phyloP scores from a whole-genome alignment of 2,888 invertebrate genomes.

The Choreutis nemorana region DNA sequence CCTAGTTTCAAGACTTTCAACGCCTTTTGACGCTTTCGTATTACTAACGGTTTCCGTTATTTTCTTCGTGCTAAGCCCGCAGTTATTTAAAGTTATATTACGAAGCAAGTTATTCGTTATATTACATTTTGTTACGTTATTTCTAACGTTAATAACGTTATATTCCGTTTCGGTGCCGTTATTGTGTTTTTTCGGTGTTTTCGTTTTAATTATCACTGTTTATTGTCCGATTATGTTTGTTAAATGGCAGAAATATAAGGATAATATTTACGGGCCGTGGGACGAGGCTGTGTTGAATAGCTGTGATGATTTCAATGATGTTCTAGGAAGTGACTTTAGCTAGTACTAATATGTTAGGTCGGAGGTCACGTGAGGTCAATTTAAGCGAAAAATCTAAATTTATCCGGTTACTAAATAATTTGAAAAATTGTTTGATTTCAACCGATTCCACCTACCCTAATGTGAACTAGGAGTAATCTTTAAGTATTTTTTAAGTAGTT shows the following conservation, averaged over 20 bases:
- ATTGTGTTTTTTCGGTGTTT: conserved; percentile 67
- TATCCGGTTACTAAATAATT: too few species aligned
- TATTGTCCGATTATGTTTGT: conserved; percentile 81
- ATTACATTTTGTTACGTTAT: conserved; percentile 54
- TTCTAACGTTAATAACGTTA: conserved; percentile 57
- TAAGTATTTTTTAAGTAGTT: too few species aligned
- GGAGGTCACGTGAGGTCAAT: too few species aligned
- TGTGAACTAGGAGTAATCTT: too few species aligned
- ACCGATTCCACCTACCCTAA: too few species aligned
- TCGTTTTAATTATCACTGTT: conserved; percentile 71
- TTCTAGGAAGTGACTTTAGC: too few species aligned
- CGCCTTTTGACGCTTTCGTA: conserved; percentile 87
- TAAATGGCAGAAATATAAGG: conserved; percentile 79
- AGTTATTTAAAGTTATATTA: conserved; percentile 72
- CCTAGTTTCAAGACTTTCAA: conserved; percentile 88
- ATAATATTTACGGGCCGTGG: conserved; percentile 98
- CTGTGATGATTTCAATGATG: conserved; percentile 60
- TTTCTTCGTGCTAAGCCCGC: conserved; percentile 89
- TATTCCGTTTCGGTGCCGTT: conserved; percentile 66
- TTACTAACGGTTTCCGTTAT: conserved; percentile 89
- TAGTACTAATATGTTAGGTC: background rate
- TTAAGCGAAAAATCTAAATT: too few species aligned
- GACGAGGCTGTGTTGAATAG: conserved; percentile 88
- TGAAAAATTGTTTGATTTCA: too few species aligned
- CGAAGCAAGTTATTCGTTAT: conserved; percentile 62